Base-by-base conservation (phyloP, 2,888 invertebrate genomes). In the Chrysolina americana region DNA sequence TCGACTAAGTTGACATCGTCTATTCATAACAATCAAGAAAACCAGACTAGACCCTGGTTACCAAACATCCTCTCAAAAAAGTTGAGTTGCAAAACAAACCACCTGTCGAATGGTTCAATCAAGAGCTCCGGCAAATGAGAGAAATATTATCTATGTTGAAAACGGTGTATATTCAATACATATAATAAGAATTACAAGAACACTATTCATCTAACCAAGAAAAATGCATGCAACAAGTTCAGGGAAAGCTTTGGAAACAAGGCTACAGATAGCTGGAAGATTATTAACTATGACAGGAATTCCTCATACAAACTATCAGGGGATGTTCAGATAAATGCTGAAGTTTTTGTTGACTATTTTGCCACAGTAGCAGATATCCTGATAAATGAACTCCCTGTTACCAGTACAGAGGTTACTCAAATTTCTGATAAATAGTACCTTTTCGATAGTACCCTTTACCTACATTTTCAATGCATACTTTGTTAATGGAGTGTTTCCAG, bases 91-190 rank as follows among this genome's bases (percentile, higher is more conserved):
- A 13, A 21, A 64, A 3, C n/a, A 64, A 64, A 41, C 64, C n/a
- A n/a, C n/a, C 41, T 17, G 17, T 64, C 64, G 64, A 64, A 41
- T 64, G 64, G 64, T 36, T 64, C 17, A 41, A 64, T 41, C 41
- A 64, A 64, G 41, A 64, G 64, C 41, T 41, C 64, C 36, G 41
- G n/a, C 64, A 64, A 41, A 64, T 41, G n/a, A n/a, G n/a, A n/a
- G n/a, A n/a, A n/a, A n/a, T n/a, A n/a, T n/a, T n/a, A n/a, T n/a
- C n/a, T n/a, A n/a, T n/a, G n/a, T n/a, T n/a, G n/a, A n/a, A n/a
- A n/a, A n/a, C n/a, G n/a, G n/a, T n/a, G n/a, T n/a, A n/a, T n/a
- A n/a, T n/a, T n/a, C n/a, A n/a, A n/a, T n/a, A n/a, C n/a, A n/a
- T n/a, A n/a, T n/a, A n/a, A n/a, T n/a, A n/a, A n/a, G n/a, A n/a